Percentiles rank a stretch among this genome's conserved stretches.
phyloP scores from a whole-genome alignment of 2,888 invertebrate genomes.

The Leptopilina myrica region DNA sequence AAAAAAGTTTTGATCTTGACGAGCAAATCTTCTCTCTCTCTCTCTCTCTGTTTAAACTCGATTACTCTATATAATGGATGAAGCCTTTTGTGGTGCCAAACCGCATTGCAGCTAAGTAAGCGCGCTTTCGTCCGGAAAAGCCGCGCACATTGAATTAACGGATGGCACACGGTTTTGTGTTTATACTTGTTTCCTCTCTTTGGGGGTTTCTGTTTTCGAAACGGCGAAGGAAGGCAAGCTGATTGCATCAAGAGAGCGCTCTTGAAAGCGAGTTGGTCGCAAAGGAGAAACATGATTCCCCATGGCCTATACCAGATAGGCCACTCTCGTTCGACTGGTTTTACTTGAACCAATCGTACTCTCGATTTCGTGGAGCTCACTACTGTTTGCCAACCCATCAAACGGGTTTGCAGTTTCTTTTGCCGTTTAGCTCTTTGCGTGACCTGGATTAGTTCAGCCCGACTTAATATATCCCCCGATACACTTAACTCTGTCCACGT shows the following conservation, averaged over 20 bases:
- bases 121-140: constrained; percentile 26
- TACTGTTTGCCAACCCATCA: constrained; percentile 36
- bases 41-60: neutral
- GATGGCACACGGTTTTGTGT: neutral
- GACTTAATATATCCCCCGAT: neutral
- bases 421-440: constrained; percentile 9
- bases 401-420: constrained; percentile 34
- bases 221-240: neutral
- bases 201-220: constrained; percentile 13
- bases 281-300: constrained; percentile 52
- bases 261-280: constrained; percentile 56
- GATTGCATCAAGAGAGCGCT: constrained; percentile 43
- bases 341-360: constrained; percentile 35
- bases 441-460: constrained; percentile 13
- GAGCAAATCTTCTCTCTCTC: neutral
- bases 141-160: constrained; percentile 29
- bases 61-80: neutral
- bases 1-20: neutral
- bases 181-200: neutral
- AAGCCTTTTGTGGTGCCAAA: constrained; percentile 20
- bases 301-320: constrained; percentile 12
- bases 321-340: constrained; percentile 33
- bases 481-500: too few species aligned
- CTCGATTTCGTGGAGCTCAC: constrained; percentile 34
- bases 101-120: constrained; percentile 36